Evolutionary conservation across 2,797 vertebrate species (phyloP).

Genomic region (Pseudochirops corinnae): DNA sequence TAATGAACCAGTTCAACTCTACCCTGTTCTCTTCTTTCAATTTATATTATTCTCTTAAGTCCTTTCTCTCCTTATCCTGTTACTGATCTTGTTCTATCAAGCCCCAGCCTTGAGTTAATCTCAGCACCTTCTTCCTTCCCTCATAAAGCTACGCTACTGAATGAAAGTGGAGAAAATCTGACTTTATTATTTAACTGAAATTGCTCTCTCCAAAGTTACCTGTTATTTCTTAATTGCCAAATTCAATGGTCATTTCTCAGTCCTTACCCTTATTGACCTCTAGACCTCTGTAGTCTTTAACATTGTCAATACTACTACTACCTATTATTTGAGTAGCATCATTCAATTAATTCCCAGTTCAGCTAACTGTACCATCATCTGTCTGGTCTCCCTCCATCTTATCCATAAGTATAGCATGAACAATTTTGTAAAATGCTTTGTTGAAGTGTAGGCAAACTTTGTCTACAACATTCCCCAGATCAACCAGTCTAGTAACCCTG

Average conservation of each 20-base stretch:
- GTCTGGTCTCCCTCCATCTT: neutral
- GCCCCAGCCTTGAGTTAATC: neutral
- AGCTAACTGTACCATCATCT: neutral
- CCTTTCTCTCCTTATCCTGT: neutral
- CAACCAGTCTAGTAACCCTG: neutral
- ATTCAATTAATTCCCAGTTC: neutral
- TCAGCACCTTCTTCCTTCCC: neutral
- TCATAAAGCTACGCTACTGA: neutral
- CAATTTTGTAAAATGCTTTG: neutral
- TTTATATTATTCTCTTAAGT: neutral
- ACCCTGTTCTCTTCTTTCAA: neutral
- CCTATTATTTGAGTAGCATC: neutral
- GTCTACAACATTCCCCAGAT: neutral
- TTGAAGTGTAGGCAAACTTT: neutral
- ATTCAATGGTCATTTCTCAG: neutral
- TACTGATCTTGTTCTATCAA: neutral
- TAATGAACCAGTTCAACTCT: neutral
- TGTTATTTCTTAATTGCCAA: neutral
- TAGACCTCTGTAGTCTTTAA: neutral
- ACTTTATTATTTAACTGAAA: neutral
- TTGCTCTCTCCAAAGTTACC: neutral
- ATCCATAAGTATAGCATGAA: neutral
- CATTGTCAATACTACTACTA: neutral
- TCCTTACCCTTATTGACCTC: neutral
- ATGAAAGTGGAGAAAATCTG: neutral